Conservation (phyloP, 2,113 vertebrate species). For the Centropristis striata region DNA sequence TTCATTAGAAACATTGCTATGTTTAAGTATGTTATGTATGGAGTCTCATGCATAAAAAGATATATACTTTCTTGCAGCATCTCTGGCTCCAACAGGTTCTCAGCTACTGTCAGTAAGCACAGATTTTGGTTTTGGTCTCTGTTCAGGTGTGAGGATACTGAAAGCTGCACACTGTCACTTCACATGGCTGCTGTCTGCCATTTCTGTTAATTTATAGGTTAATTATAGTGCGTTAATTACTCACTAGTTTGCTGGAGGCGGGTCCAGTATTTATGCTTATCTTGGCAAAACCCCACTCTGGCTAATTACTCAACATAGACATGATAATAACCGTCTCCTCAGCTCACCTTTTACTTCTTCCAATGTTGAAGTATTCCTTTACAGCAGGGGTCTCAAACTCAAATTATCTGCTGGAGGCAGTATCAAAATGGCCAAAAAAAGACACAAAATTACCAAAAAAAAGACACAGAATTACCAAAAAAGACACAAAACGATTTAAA, state of each 20-base stretch:
- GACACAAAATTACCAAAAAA: too few species aligned
- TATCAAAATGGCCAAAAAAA: too few species aligned
- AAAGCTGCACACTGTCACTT: too few species aligned
- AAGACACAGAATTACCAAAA: too few species aligned
- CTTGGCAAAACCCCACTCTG: not conserved
- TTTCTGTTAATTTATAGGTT: not conserved
- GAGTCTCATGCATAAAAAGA: not conserved
- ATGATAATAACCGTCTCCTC: not conserved
- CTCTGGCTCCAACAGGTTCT: not conserved
- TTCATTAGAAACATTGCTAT: too few species aligned
- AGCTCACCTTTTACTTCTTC: not conserved
- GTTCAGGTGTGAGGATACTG: too few species aligned
- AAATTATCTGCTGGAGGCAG: too few species aligned
- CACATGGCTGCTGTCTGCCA: not conserved
- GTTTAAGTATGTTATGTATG: too few species aligned
- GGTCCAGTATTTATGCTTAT: slow-evolving; percentile 4
- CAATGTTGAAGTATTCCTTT: not conserved
- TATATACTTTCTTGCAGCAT: not conserved
- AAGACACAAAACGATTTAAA: too few species aligned
- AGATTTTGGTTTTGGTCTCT: too few species aligned
- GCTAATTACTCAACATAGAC: not conserved
- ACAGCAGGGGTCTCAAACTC: too few species aligned
- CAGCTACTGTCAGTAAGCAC: too few species aligned
- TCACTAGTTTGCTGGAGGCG: not conserved
- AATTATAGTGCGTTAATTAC: slow-evolving; percentile 8